Conservation (phyloP, 1,140 invertebrate genomes). For the Ceratitis capitata region DNA sequence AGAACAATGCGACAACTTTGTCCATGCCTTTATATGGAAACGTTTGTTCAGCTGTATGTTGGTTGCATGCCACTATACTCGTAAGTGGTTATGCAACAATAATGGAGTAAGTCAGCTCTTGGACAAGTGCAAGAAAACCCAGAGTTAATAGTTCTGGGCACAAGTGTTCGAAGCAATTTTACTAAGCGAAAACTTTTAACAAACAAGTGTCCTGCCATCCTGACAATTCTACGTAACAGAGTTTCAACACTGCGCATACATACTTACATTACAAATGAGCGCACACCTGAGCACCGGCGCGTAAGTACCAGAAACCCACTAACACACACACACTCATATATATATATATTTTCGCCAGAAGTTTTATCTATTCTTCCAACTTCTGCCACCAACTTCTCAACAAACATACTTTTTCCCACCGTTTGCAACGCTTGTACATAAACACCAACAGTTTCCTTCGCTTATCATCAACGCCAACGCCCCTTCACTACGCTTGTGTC, state of each 20-base stretch:
- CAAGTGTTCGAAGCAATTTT: slow-evolving; percentile 31
- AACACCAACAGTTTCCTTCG: neutral
- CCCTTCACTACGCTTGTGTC: slow-evolving; percentile 9
- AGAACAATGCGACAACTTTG: neutral
- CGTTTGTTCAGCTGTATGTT: neutral
- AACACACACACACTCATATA: neutral
- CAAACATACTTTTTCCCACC: neutral
- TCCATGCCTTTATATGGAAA: neutral
- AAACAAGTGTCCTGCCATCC: neutral
- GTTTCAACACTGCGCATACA: neutral
- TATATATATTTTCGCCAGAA: neutral
- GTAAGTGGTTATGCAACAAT: slow-evolving; percentile 24
- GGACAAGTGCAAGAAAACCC: slow-evolving; percentile 13
- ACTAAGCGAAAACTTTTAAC: slow-evolving; percentile 29
- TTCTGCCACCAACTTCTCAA: neutral
- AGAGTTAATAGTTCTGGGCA: slow-evolving; percentile 29
- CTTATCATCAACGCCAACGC: no score
- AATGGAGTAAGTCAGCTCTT: slow-evolving; percentile 17
- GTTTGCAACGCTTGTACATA: neutral
- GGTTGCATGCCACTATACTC: neutral
- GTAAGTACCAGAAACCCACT: neutral
- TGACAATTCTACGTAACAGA: neutral
- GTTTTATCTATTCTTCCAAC: neutral
- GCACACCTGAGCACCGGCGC: neutral
- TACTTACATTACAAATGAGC: neutral